Evolutionary conservation across 2,888 invertebrate species (phyloP), one percentile per base, ranked within the genome.

Genomic region (Xanthorhoe spadicearia): DNA sequence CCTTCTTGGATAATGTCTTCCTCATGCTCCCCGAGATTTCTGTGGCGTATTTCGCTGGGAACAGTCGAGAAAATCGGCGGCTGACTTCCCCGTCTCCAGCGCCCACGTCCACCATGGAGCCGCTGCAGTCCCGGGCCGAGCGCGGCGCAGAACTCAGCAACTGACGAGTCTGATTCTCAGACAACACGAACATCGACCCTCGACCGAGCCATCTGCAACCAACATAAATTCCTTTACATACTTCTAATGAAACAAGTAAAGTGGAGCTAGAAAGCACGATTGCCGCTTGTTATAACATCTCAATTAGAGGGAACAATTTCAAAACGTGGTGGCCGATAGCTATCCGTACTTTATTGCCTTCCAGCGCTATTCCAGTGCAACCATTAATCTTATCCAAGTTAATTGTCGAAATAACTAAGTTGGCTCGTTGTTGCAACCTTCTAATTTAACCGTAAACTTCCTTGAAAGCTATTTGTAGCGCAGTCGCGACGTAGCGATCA

Each of bases 81-180:
- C 99, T 99, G 59, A 99, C 98, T 81, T 97, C 96, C 0, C 99
- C 99, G 91, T 99, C 99, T 1, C 99, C 99, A 2, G 99, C 99
- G 55, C 99, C 99, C 61, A 99, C 94, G 92, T 99, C 99, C 55
- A 99, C 93, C 50, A 96, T 82, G 8, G 95, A 89, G 52, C 83
- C 85, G 32, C 75, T 64, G 18, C 71, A 71, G 58, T 69, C 73
- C 38, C 74, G 75, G 0, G 70, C 70, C 13, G 72, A 61, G 0
- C 69, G 60, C 49, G 69, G 76, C 52, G 86, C 84, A 4, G 81
- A 83, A 56, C 86, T 85, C 73, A 97, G 89, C 74, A 98, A 90
- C 64, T 92, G 87, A 66, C 94, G 93, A 76, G 98, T 96, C 82
- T 99, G 99, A 8, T 94, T 92, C 68, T 95, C 94, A 0, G 99